Evolutionary conservation across 2,113 vertebrate species (phyloP).

Genomic region (Pao palembangensis): DNA sequence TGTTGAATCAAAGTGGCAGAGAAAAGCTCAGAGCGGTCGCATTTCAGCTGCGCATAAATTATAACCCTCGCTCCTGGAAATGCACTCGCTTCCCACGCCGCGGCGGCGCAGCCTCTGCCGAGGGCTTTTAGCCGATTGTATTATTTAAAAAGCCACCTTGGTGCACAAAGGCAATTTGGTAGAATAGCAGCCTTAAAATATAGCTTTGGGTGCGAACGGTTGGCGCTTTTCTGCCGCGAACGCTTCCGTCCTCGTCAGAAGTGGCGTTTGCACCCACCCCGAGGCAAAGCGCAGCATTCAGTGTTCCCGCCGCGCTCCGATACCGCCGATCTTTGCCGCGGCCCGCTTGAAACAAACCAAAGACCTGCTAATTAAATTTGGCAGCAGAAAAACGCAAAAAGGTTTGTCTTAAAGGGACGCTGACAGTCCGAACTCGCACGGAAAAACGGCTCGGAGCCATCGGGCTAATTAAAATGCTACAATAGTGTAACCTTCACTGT

Average conservation of each 20-base stretch:
- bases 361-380: not conserved
- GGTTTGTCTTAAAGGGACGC: too few species aligned
- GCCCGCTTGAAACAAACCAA: slow-evolving; percentile 49
- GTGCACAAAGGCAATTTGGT: slow-evolving; percentile 76
- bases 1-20: slow-evolving; percentile 48
- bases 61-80: slow-evolving; percentile 49
- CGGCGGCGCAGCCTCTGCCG: slow-evolving; percentile 62
- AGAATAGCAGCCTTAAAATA: slow-evolving; percentile 68
- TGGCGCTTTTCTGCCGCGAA: slow-evolving; percentile 46
- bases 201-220: slow-evolving; percentile 68
- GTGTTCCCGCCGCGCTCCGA: slow-evolving; percentile 54
- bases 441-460: slow-evolving; percentile 10
- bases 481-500: slow-evolving; percentile 72
- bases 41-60: slow-evolving; percentile 67
- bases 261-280: slow-evolving; percentile 32
- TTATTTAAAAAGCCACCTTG: slow-evolving; percentile 75
- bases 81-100: slow-evolving; percentile 55
- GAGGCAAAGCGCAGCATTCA: slow-evolving; percentile 49
- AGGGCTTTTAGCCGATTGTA: slow-evolving; percentile 76
- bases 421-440: not conserved
- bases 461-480: slow-evolving; percentile 75
- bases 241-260: slow-evolving; percentile 26
- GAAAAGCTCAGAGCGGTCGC: slow-evolving; percentile 53
- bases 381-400: not conserved
- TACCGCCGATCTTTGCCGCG: slow-evolving; percentile 63